Percentiles rank a stretch among this genome's conserved stretches.
These are phyloP conservation scores for Torymus tubicola DNA, from an alignment of 2,888 invertebrate genomes.

Conservation along the genomic window DNA sequence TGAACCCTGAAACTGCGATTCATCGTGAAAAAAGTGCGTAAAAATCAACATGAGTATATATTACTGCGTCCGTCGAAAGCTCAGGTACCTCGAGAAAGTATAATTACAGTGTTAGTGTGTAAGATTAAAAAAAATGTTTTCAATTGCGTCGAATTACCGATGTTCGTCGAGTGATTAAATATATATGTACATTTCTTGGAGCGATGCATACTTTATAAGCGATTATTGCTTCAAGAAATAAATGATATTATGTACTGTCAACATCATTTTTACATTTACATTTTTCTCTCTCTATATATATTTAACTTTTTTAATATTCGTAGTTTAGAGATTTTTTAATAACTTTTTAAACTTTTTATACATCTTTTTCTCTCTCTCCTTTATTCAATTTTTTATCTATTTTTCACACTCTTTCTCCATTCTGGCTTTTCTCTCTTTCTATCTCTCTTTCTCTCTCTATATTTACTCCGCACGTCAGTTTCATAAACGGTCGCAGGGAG, in stretches of 20 bases:
- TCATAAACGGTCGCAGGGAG: slow-evolving; percentile 69
- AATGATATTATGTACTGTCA: background rate
- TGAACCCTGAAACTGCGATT: background rate
- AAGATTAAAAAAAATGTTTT: background rate
- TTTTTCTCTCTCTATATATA: slow-evolving; percentile 20
- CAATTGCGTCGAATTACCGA: slow-evolving; percentile 23
- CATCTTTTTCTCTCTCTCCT: slow-evolving; percentile 50
- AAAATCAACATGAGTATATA: background rate
- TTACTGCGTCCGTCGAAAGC: slow-evolving; percentile 9
- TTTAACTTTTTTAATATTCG: slow-evolving; percentile 19
- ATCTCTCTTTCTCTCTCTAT: slow-evolving; percentile 54
- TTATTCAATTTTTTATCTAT: slow-evolving; percentile 60
- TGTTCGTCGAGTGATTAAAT: too few relatives aligned
- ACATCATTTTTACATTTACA: slow-evolving; percentile 8
- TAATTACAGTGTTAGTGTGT: slow-evolving; percentile 31
- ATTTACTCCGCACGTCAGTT: slow-evolving; percentile 57
- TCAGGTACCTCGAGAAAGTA: slow-evolving; percentile 41
- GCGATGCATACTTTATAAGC: too few relatives aligned
- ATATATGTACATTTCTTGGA: too few relatives aligned
- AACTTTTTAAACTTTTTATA: slow-evolving; percentile 57
- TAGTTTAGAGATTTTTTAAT: slow-evolving; percentile 40
- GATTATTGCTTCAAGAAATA: too few relatives aligned
- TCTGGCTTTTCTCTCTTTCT: slow-evolving; percentile 57
- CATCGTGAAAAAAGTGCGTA: slow-evolving; percentile 32
- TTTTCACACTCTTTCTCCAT: slow-evolving; percentile 64